Evolutionary conservation across 2,888 invertebrate genomes (phyloP).

Genomic region (Amiota mariae): DNA sequence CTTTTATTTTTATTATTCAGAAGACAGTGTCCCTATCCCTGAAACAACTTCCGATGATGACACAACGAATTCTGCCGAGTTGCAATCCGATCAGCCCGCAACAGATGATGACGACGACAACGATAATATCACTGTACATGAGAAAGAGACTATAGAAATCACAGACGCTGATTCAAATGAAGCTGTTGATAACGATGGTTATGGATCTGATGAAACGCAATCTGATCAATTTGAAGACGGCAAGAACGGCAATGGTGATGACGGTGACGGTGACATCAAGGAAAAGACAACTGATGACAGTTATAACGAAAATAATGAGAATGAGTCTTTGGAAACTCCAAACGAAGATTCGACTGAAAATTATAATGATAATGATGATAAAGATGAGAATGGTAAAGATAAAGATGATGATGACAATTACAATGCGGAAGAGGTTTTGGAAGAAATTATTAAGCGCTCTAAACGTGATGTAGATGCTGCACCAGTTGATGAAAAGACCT

Average conservation of each 20-base stretch:
- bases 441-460: conserved; percentile 69
- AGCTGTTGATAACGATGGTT: conserved; percentile 43
- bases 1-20: conserved; percentile 29
- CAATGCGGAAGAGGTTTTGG: conserved; percentile 55
- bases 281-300: conserved; percentile 61
- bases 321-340: conserved; percentile 56
- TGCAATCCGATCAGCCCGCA: conserved; percentile 69
- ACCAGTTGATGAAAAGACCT: conserved; percentile 48
- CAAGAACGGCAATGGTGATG: conserved; percentile 37
- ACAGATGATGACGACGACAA: conserved; percentile 55
- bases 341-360: conserved; percentile 64
- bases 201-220: conserved; percentile 25
- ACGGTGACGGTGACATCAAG: conserved; percentile 29
- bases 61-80: conserved; percentile 63
- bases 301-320: conserved; percentile 71
- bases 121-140: conserved; percentile 57
- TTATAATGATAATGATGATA: conserved; percentile 58
- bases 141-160: conserved; percentile 68
- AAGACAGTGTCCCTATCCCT: conserved; percentile 54
- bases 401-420: conserved; percentile 42
- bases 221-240: no score
- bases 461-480: conserved; percentile 71
- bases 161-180: conserved; percentile 69
- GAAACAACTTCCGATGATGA: conserved; percentile 63
- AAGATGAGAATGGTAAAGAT: conserved; percentile 58